These are phyloP conservation scores for Drosophila kikkawai DNA, from an alignment of 1,140 invertebrate genomes.

Conservation along the genomic window DNA sequence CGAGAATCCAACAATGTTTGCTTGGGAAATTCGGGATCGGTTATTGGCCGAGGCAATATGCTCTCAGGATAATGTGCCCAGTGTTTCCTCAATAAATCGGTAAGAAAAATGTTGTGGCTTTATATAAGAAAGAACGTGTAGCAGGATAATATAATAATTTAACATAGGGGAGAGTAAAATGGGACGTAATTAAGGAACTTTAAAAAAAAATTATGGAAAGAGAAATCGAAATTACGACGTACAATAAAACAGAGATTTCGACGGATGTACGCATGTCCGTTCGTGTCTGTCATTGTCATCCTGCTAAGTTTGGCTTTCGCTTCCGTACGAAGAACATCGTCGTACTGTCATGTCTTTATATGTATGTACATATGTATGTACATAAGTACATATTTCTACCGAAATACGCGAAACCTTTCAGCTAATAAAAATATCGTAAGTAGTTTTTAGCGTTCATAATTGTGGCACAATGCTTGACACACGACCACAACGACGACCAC, in stretches of 20 bases:
- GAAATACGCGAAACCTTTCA: constrained; percentile 17
- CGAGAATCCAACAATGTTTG: constrained; percentile 99
- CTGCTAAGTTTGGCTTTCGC: constrained; percentile 60
- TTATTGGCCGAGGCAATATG: constrained; percentile 98
- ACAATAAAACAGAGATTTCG: constrained; percentile 13
- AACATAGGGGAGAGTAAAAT: not conserved
- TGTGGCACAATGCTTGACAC: constrained; percentile 82
- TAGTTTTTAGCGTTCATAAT: constrained; percentile 83
- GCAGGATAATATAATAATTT: not conserved
- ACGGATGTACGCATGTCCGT: constrained; percentile 47
- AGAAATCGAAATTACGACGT: not conserved
- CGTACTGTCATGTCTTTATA: constrained; percentile 8
- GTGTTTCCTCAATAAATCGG: constrained; percentile 99
- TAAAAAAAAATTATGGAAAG: too few species aligned
- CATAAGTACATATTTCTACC: constrained; percentile 1
- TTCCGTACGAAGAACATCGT: constrained; percentile 35
- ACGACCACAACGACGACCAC: constrained; percentile 81
- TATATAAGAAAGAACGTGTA: not conserved
- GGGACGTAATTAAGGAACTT: too few species aligned
- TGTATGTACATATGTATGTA: not conserved
- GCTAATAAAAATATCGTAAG: constrained; percentile 81
- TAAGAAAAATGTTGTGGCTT: constrained; percentile 86
- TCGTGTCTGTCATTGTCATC: constrained; percentile 64
- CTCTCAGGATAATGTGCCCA: constrained; percentile 99
- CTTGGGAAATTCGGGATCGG: constrained; percentile 99